Conservation (phyloP, 2,888 invertebrate species). For the Xanthorhoe designata region DNA sequence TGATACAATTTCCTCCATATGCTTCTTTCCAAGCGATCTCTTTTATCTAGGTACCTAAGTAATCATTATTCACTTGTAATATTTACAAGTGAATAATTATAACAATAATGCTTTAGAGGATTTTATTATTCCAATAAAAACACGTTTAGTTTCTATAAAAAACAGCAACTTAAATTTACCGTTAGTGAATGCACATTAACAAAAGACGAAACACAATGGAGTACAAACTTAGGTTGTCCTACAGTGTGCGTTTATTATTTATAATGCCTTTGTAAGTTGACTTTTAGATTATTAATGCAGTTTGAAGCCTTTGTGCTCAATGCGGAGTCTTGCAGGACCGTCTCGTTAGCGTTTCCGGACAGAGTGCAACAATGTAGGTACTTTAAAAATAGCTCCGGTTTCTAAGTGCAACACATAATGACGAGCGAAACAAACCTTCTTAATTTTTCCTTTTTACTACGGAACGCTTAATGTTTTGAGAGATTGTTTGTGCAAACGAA, state of each 20-base stretch:
- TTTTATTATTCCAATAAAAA: too few species aligned
- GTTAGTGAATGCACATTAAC: conserved; percentile 50
- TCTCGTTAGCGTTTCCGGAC: conserved; percentile 39
- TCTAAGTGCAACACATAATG: background rate
- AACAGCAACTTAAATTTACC: conserved; percentile 36
- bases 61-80: too few species aligned
- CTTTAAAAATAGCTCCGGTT: background rate
- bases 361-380: background rate
- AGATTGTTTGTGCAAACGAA: too few species aligned
- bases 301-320: conserved; percentile 32
- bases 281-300: conserved; percentile 38
- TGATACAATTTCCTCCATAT: too few species aligned
- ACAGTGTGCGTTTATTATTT: conserved; percentile 52
- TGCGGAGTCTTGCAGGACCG: conserved; percentile 11
- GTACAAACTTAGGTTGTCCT: conserved; percentile 38
- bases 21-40: too few species aligned
- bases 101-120: too few species aligned
- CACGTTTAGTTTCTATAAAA: conserved; percentile 2
- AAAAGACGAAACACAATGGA: conserved; percentile 50
- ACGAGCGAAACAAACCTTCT: background rate
- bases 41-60: too few species aligned
- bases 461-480: too few species aligned
- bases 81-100: too few species aligned
- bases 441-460: background rate
- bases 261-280: conserved; percentile 43